Conservation (phyloP, 2,888 invertebrate species). For the Celastrina argiolus region DNA sequence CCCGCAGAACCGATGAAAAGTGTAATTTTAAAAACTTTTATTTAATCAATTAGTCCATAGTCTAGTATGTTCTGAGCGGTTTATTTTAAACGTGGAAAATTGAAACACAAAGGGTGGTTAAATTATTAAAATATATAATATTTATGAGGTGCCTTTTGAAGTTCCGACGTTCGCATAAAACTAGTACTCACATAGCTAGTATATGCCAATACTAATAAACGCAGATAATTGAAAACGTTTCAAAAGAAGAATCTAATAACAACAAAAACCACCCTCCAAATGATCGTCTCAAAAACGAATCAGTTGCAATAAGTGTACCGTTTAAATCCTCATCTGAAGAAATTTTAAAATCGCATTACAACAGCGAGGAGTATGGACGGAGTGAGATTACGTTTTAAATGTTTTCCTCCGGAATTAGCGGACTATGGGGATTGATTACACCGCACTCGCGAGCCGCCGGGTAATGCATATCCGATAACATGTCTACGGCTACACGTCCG, state of each 20-base stretch:
- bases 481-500: no score
- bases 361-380: background rate
- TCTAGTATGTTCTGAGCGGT: background rate
- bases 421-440: background rate
- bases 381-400: background rate
- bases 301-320: background rate
- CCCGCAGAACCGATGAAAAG: background rate
- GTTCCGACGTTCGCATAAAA: background rate
- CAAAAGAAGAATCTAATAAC: background rate
- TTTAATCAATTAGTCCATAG: background rate
- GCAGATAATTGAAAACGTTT: background rate
- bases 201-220: background rate
- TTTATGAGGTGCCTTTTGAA: background rate
- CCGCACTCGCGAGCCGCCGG: background rate
- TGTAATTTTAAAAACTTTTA: constrained; percentile 5
- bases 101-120: background rate
- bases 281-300: constrained; percentile 3
- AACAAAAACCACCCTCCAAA: background rate
- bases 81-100: background rate
- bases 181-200: no score
- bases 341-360: constrained; percentile 9
- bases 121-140: background rate
- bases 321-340: constrained; percentile 1
- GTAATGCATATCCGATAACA: background rate
- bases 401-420: constrained; percentile 7